phyloP scores from a whole-genome alignment of 2,797 vertebrate genomes.

The Aldrovandia affinis region DNA sequence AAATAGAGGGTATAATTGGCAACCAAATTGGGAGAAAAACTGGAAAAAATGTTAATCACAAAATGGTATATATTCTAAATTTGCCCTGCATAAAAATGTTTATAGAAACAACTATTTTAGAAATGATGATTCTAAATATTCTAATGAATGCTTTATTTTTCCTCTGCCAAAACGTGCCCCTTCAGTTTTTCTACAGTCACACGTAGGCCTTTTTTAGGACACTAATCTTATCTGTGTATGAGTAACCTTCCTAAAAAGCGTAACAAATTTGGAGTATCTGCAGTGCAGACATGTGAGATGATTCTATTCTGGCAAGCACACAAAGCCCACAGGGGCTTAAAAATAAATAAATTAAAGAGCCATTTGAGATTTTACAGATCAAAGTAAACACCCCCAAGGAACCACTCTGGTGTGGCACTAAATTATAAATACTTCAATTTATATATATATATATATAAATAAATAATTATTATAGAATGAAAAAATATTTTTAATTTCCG shows the following conservation, averaged over 20 bases:
- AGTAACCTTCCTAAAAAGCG: not conserved
- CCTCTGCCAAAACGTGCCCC: no score
- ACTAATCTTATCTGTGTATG: not conserved
- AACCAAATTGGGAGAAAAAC: no score
- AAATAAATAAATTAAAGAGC: slow-evolving; percentile 34
- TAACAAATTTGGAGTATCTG: not conserved
- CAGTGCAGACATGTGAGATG: not conserved
- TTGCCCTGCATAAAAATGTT: no score
- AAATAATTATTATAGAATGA: not conserved
- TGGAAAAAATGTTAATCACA: no score
- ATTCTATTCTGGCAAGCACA: slow-evolving; percentile 20
- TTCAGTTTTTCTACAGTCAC: no score
- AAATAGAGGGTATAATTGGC: no score
- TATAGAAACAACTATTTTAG: no score
- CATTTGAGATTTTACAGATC: slow-evolving; percentile 47
- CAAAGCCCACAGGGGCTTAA: slow-evolving; percentile 24
- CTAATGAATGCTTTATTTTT: no score
- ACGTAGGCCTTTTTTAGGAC: no score
- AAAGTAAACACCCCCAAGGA: slow-evolving; percentile 40
- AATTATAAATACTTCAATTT: slow-evolving; percentile 21
- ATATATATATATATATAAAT: no score
- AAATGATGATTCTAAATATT: no score
- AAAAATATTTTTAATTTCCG: not conserved
- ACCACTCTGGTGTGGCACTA: slow-evolving; percentile 7
- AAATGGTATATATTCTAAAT: not conserved